Evolutionary conservation across 2,797 vertebrate species (phyloP).

Genomic region (Sternotherus odoratus): DNA sequence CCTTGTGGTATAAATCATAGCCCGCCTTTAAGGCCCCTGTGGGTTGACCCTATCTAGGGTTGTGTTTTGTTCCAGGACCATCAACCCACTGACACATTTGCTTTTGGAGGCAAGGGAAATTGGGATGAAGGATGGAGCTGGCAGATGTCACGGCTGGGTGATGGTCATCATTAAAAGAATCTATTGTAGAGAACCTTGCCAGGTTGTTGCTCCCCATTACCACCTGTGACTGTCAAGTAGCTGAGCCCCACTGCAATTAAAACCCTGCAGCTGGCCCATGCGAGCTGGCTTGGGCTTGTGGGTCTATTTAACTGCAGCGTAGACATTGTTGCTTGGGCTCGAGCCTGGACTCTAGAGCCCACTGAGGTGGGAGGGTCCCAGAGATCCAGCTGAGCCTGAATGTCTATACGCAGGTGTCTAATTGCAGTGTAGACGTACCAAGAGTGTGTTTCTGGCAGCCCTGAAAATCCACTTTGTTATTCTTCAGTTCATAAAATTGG

Average conservation of each 20-base stretch:
- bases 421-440: neutral
- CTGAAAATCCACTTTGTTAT: constrained; percentile 1
- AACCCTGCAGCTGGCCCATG: neutral
- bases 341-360: neutral
- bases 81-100: neutral
- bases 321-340: neutral
- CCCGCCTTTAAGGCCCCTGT: neutral
- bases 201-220: neutral
- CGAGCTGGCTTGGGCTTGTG: neutral
- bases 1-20: rapidly evolving
- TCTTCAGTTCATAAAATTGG: constrained; percentile 25
- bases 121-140: neutral
- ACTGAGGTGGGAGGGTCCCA: neutral
- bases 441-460: constrained; percentile 20
- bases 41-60: neutral
- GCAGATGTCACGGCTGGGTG: neutral
- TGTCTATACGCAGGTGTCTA: neutral
- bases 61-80: neutral
- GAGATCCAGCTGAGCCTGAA: neutral
- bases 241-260: neutral
- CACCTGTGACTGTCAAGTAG: constrained; percentile 17
- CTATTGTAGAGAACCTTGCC: neutral
- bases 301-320: neutral
- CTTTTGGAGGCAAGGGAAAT: neutral
- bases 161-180: neutral